Evolutionary conservation across 2,113 vertebrate species (phyloP).

Genomic region (Phalacrocorax brasilianus): DNA sequence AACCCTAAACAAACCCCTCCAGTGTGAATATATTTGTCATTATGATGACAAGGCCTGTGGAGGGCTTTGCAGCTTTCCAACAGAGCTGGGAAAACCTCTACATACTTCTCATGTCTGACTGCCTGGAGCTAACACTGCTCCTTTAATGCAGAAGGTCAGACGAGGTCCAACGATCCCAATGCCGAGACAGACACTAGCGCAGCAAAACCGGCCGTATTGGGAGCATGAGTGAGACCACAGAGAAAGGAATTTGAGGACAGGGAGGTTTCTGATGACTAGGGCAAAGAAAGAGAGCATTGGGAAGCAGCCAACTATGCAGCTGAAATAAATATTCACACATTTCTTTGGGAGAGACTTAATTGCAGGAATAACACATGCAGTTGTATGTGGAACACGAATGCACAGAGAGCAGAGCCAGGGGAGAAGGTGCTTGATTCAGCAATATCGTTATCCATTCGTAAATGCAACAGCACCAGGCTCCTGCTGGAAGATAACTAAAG

Average conservation of each 20-base stretch:
- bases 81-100: neutral
- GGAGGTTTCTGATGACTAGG: conserved; percentile 43
- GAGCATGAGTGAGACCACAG: conserved; percentile 41
- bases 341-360: conserved; percentile 25
- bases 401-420: neutral
- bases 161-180: neutral
- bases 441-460: neutral
- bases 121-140: conserved; percentile 48
- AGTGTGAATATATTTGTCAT: neutral
- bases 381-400: neutral
- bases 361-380: conserved; percentile 24
- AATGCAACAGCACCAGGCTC: neutral
- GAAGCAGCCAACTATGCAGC: conserved; percentile 33
- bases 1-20: conserved; percentile 3
- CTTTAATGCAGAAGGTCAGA: conserved; percentile 44
- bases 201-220: conserved; percentile 40
- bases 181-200: conserved; percentile 43
- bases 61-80: conserved; percentile 4
- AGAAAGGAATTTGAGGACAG: conserved; percentile 55
- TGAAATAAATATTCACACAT: conserved; percentile 28
- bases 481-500: neutral
- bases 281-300: conserved; percentile 31
- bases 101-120: conserved; percentile 39
- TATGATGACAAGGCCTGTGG: neutral
- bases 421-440: conserved; percentile 5